Evolutionary conservation across 2,888 invertebrate genomes (phyloP).

Genomic region (Melanostoma scalare): DNA sequence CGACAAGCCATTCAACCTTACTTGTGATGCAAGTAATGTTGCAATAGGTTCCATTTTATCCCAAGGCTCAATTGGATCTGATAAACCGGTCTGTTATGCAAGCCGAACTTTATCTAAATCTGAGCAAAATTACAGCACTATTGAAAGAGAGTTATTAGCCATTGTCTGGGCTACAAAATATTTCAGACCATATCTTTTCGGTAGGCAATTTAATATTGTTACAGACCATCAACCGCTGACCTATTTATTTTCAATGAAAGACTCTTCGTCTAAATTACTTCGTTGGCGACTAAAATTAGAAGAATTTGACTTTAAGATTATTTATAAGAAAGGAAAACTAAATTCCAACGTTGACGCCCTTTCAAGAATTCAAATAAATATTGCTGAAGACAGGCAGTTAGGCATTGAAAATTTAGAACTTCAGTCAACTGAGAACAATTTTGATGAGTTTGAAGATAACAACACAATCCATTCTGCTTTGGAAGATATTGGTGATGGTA

Average conservation of each 20-base stretch:
- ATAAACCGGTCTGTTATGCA: slow-evolving; percentile 76
- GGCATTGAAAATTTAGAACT: too few relatives aligned
- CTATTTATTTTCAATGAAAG: not conserved
- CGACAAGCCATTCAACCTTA: slow-evolving; percentile 56
- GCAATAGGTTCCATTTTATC: slow-evolving; percentile 66
- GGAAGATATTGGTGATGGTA: too few relatives aligned
- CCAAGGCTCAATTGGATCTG: slow-evolving; percentile 50
- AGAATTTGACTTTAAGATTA: too few relatives aligned
- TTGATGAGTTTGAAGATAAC: too few relatives aligned
- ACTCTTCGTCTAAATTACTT: slow-evolving; percentile 71
- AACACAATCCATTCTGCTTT: too few relatives aligned
- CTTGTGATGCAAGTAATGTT: slow-evolving; percentile 62
- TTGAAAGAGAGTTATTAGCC: slow-evolving; percentile 75
- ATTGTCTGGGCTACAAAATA: slow-evolving; percentile 63
- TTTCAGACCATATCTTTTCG: slow-evolving; percentile 75
- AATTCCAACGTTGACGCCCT: too few relatives aligned
- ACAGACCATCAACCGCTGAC: slow-evolving; percentile 79
- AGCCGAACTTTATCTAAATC: slow-evolving; percentile 74
- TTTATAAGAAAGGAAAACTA: too few relatives aligned
- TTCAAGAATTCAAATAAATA: too few relatives aligned
- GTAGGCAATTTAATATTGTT: slow-evolving; percentile 77
- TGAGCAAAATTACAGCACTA: slow-evolving; percentile 74
- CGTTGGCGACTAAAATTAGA: too few relatives aligned
- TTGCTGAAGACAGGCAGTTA: too few relatives aligned
- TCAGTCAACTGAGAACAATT: too few relatives aligned